Evolutionary conservation across 2,797 vertebrate genomes (phyloP), one percentile per base, ranked within the genome.

Genomic region (Acipenser transmontanus): DNA sequence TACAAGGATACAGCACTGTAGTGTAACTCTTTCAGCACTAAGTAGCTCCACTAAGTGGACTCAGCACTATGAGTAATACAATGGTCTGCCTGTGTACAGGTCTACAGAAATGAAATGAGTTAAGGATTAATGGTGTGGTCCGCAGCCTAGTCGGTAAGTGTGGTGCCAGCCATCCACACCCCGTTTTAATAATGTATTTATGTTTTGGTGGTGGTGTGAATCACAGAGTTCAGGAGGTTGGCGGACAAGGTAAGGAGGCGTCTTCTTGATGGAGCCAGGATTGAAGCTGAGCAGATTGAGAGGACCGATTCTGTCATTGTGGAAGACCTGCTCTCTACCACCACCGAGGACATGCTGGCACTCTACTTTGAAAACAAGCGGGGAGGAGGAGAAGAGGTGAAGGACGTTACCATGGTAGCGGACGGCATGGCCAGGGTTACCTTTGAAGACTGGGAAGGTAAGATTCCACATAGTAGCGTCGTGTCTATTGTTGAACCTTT

Each of bases 331-430:
- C 48, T 59, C 0, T 65, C 82, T 0, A 4, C 50, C 0, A 67
- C 68, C 14, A 50, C 66, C 0, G 6, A 62, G 0, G 91, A 92
- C 60, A 61, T 85, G 49, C 77, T 96, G 7, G 77, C 75, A 17
- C 80, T 94, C 64, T 94, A 95, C 78, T 91, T 97, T 7, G 92
- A 92, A 81, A 91, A 78, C 66, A 70, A 59, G 14, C 84, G 83
- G 10, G 84, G 84, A 1, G 85, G 88, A 0, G 80, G 81, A 0
- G 88, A 86, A 1, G 62, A 9, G 1, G 86, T 96, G 69, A 79
- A 52, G 49, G 78, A 73, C 0, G 78, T 92, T 20, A 71, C 51
- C 17, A 66, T 74, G 76, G 75, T 91, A 6, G 80, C 80, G 0
- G 77, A 81, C 0, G 67, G 49, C 0, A 69, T 72, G 4, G 91